phyloP scores from a whole-genome alignment of 1,140 invertebrate genomes.

The Babylonia areolata region DNA sequence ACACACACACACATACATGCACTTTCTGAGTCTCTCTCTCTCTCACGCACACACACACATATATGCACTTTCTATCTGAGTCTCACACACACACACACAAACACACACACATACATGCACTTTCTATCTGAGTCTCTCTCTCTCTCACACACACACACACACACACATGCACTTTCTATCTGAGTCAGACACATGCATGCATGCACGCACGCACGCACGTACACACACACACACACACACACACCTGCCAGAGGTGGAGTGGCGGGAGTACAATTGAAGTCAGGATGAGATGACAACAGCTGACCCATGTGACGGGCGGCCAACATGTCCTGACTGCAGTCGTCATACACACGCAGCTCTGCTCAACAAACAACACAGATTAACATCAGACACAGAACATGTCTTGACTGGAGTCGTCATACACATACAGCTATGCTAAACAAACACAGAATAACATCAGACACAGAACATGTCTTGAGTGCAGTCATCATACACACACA shows the following conservation, averaged over 20 bases:
- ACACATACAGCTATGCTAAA: background rate
- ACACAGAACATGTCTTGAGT: background rate
- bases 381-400: background rate
- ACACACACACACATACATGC: too few species aligned
- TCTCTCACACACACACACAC: background rate
- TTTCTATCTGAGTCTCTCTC: background rate
- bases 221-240: background rate
- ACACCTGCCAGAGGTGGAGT: slow-evolving; percentile 21
- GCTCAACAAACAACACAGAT: background rate
- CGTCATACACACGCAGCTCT: slow-evolving; percentile 28
- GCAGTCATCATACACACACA: background rate
- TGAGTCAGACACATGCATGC: too few species aligned
- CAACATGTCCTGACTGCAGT: slow-evolving; percentile 22
- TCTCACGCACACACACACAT: too few species aligned
- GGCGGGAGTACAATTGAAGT: slow-evolving; percentile 15
- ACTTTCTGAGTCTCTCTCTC: too few species aligned
- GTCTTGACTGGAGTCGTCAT: background rate
- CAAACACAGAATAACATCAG: background rate
- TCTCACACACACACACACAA: slow-evolving; percentile 3
- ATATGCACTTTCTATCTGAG: too few species aligned
- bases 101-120: slow-evolving; percentile 8
- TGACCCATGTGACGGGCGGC: slow-evolving; percentile 8
- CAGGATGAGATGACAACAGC: background rate
- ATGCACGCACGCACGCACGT: background rate
- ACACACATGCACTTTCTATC: background rate